Evolutionary conservation across 2,113 vertebrate species (phyloP).

Genomic region (Myrmecobius fasciatus): DNA sequence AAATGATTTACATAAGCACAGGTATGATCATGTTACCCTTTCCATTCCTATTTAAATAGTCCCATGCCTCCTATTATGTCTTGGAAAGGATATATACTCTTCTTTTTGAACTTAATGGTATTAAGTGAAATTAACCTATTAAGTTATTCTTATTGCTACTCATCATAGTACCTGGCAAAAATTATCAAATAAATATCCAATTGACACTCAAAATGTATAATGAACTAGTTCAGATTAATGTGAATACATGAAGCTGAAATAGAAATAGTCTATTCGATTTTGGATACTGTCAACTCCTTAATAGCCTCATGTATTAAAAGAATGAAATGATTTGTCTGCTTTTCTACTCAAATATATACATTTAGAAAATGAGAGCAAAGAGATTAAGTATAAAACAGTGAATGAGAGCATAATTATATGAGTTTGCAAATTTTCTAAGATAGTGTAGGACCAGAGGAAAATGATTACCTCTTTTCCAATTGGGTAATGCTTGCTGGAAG

Average conservation of each 20-base stretch:
- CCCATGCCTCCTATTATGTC: not conserved
- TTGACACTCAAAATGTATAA: not conserved
- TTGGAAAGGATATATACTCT: not conserved
- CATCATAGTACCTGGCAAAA: not conserved
- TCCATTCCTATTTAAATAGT: not conserved
- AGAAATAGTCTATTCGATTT: not conserved
- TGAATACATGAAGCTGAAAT: not conserved
- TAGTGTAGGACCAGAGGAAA: not conserved
- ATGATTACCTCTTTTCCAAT: not conserved
- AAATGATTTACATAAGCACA: not conserved
- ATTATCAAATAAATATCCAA: not conserved
- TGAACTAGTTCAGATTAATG: not conserved
- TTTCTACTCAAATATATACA: too few species aligned
- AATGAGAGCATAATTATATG: not conserved
- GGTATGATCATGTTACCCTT: not conserved
- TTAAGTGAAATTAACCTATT: not conserved
- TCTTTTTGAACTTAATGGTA: not conserved
- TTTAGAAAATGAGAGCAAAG: not conserved
- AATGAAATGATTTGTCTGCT: not conserved
- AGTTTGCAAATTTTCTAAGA: not conserved
- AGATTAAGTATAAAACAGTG: not conserved
- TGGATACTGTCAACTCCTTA: not conserved
- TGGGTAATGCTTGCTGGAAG: not conserved
- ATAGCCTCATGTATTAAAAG: not conserved
- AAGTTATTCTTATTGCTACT: not conserved